phyloP scores from a whole-genome alignment of 1,140 invertebrate species.

The Telenomus remus region DNA sequence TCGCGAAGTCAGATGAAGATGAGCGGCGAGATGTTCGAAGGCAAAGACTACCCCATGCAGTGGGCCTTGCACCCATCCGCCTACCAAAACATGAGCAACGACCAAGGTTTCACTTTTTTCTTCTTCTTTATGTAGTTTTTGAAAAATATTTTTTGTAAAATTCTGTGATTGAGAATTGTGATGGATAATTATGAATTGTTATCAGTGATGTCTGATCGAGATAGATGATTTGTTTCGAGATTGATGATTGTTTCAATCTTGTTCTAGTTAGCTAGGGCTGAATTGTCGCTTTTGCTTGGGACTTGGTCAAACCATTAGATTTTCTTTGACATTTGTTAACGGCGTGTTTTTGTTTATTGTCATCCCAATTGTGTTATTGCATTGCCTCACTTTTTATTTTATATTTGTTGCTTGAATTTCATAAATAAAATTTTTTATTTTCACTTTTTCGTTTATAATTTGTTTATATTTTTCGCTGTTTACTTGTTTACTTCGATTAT shows the following conservation, averaged over 20 bases:
- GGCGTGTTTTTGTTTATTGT: constrained; percentile 2
- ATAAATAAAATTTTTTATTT: too few relatives aligned
- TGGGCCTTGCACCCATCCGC: constrained; percentile 84
- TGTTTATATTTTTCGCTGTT: too few relatives aligned
- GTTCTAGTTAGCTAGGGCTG: constrained; percentile 48
- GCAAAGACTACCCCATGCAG: constrained; percentile 80
- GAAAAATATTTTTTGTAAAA: too few relatives aligned
- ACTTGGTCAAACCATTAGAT: constrained; percentile 17
- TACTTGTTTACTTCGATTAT: too few relatives aligned
- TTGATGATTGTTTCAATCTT: constrained; percentile 40
- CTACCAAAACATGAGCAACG: constrained; percentile 78
- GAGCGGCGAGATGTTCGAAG: constrained; percentile 73
- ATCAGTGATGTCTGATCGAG: too few relatives aligned
- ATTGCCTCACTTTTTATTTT: constrained; percentile 14
- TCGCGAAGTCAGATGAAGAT: constrained; percentile 64
- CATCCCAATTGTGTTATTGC: neutral
- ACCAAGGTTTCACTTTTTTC: constrained; percentile 70
- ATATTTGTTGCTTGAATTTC: too few relatives aligned
- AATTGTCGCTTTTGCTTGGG: constrained; percentile 25
- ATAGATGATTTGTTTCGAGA: constrained; percentile 12
- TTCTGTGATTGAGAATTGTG: too few relatives aligned
- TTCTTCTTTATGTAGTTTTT: neutral
- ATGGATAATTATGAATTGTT: too few relatives aligned
- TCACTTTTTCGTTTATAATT: too few relatives aligned
- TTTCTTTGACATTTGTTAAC: constrained; percentile 32